Evolutionary conservation across 64 coral and sea anemone species (phyloP).

Genomic region (Montipora cactus): DNA sequence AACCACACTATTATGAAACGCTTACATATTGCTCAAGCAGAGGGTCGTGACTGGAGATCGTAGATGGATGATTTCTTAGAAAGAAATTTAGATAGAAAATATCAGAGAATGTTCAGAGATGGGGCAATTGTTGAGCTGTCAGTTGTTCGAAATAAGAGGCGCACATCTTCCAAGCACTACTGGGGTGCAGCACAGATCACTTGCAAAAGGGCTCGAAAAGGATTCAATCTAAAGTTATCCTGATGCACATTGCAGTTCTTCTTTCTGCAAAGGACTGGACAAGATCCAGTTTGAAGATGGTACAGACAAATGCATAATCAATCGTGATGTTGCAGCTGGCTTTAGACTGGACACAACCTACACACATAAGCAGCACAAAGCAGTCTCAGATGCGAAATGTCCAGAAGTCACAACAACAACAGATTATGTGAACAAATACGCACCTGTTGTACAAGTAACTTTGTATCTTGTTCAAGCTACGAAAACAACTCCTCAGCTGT

Average conservation of each 20-base stretch:
- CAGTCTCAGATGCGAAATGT: neutral
- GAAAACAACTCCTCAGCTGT: neutral
- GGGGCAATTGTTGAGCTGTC: constrained; percentile 7
- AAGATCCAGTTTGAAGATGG: constrained; percentile 28
- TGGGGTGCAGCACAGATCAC: neutral
- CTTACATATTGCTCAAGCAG: no score
- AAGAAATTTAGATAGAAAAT: constrained; percentile 18
- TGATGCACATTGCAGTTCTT: neutral
- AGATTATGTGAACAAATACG: constrained; percentile 65
- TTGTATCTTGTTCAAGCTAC: constrained; percentile 35
- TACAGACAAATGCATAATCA: neutral
- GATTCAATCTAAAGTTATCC: constrained; percentile 7
- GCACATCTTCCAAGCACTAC: neutral
- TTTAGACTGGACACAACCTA: constrained; percentile 41
- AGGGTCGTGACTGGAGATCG: no score
- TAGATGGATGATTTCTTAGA: neutral
- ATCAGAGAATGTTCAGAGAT: neutral
- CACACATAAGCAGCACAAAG: constrained; percentile 20
- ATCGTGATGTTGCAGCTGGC: constrained; percentile 22
- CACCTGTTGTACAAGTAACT: constrained; percentile 23
- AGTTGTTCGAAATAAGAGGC: neutral
- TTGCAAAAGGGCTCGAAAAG: constrained; percentile 11
- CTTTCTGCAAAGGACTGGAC: neutral
- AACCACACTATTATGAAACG: no score
- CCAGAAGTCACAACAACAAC: constrained; percentile 21